These are phyloP conservation scores for Desmodus rotundus DNA, from an alignment of 2,113 vertebrate genomes.

Conservation along the genomic window DNA sequence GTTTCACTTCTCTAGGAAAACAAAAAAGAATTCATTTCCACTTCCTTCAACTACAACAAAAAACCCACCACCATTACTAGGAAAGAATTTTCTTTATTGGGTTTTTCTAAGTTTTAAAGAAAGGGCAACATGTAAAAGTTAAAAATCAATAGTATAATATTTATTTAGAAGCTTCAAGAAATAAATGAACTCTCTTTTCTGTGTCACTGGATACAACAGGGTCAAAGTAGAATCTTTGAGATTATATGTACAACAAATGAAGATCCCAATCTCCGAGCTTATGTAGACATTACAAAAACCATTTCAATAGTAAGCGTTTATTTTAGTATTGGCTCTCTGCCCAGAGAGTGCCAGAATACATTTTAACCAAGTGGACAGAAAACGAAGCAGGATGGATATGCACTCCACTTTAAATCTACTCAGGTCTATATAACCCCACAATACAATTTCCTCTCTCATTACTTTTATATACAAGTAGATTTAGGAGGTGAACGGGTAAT, in stretches of 20 bases:
- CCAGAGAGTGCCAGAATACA: conserved; percentile 56
- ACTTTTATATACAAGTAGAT: conserved; percentile 45
- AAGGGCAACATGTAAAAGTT: not conserved
- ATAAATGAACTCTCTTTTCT: not conserved
- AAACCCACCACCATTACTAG: not conserved
- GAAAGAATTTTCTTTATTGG: not conserved
- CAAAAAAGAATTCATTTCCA: not conserved
- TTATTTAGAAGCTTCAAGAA: conserved; percentile 33
- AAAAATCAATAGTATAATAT: not conserved
- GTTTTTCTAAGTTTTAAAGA: conserved; percentile 34
- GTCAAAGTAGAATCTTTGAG: conserved; percentile 29
- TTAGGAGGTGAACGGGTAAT: not conserved
- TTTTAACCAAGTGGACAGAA: conserved; percentile 71
- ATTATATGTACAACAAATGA: conserved; percentile 37
- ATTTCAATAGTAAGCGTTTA: conserved; percentile 47
- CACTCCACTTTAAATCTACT: conserved; percentile 65
- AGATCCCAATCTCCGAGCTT: conserved; percentile 46
- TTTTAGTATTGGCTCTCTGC: conserved; percentile 70
- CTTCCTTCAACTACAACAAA: not conserved
- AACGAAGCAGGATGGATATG: conserved; percentile 44
- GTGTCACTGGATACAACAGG: not conserved
- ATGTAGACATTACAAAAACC: conserved; percentile 49
- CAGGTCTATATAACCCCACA: conserved; percentile 50
- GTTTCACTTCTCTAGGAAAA: conserved; percentile 2
- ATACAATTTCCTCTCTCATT: conserved; percentile 42